Base-by-base conservation (phyloP, 2,113 vertebrate species). In the Cercocebus atys region DNA sequence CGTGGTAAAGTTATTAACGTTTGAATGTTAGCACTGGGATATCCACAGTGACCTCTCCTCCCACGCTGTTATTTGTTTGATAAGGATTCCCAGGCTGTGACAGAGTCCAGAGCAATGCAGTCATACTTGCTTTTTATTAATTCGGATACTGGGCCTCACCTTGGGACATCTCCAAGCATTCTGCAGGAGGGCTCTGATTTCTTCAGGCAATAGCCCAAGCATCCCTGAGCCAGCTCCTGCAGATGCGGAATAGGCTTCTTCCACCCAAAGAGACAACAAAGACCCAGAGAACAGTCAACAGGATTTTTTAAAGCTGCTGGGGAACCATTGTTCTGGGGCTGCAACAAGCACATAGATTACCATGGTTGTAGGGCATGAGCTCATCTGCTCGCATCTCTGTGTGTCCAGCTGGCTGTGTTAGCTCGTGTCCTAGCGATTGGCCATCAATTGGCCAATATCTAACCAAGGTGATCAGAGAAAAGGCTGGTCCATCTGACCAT, bases 1-100 rank as follows among this genome's bases (percentile, higher is more conserved):
- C 57, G 25, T 3, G 47, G 93, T 88, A 64, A 96, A 97, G 97
- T 98, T 96, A 97, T 98, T 97, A 97, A 81, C 68, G 72, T 79
- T 89, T 47, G 94, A 91, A 55, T 96, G 95, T 97, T 94, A 95
- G 97, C 82, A 27, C 88, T 94, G 95, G 95, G 89, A 66, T 95
- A 95, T 96, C 97, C 92, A 93, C 84, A 6, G 96, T 96, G 97
- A 95, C 97, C 97, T 97, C 96, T 96, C 84, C 90, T 88, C 94
- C 76, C 45, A 18, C 3, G 7, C 92, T 25, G 88, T 59, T 70
- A 94, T 95, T 79, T 97, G 95, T 97, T 97, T 96, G 96, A 88
- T 95, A 81, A 96, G 97, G 94, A 95, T 96, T 96, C 96, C 96
- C 93, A 73, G 87, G 84, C 88, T 61, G 40, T 90, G 97, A 92